Base-by-base conservation (phyloP, 2,888 invertebrate species). In the Ceraclea dissimilis region DNA sequence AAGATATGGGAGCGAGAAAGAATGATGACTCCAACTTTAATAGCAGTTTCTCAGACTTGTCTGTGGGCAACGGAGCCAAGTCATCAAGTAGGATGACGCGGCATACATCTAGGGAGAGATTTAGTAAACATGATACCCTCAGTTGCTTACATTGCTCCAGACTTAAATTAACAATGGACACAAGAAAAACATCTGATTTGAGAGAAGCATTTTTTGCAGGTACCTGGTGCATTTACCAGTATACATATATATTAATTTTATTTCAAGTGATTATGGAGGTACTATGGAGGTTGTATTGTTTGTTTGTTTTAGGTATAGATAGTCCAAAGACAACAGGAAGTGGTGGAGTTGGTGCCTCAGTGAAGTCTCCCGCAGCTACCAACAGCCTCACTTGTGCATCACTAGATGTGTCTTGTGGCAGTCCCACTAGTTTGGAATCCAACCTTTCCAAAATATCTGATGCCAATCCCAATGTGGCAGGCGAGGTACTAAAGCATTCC, bases 401-500 rank as follows among this genome's bases (percentile, higher is more conserved):
- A 2, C 47, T 62, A 43, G 62, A 62, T 18, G 54, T 60, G 21
- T 62, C 62, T 10, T 60, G 60, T 44, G 60, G 61, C 18, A 61
- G 60, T 43, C 63, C 63, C 8, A 56, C 61, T 21, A 63, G 63
- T 39, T 26, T 63, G 34, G 63, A 63, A 34, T 63, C 61, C 1
- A 61, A 58, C 56, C 49, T 61, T 2, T 63, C 63, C 18, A 55
- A 58, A 19, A 43, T 59, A 49, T 62, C 62, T 1, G 62, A 60
- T 18, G 56, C 56, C 0, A 59, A 57, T 52, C 57, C 58, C 21
- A 60, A 56, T 21, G 48, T 59, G 5, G 48, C 55, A 1, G 60
- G 49, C 10, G 61, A 63, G 49, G 82, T 91, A 54, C 69, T 91
- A 60, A 81, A 83, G 62, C 82, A 89, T 66, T 80, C 88, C 1